Evolutionary conservation across 2,113 vertebrate genomes (phyloP).

Genomic region (Phycodurus eques): DNA sequence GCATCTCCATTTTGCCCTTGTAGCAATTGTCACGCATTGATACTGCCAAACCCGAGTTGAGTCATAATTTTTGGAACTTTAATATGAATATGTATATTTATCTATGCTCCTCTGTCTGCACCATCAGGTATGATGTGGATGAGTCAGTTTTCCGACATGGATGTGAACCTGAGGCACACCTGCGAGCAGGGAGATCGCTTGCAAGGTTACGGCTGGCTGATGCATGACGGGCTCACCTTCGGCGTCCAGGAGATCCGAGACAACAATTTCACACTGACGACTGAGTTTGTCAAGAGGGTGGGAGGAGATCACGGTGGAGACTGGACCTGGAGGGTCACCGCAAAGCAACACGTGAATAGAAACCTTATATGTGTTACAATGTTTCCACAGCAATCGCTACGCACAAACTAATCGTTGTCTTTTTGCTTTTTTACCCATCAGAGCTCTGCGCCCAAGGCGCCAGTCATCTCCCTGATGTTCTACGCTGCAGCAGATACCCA

Average conservation of each 20-base stretch:
- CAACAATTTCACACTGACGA: constrained; percentile 77
- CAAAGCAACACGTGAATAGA: constrained; percentile 76
- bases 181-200: constrained; percentile 86
- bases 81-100: background rate
- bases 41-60: too few species aligned
- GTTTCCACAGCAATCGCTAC: constrained; percentile 3
- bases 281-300: constrained; percentile 85
- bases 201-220: constrained; percentile 85
- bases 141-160: constrained; percentile 76
- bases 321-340: constrained; percentile 93
- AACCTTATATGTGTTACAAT: background rate
- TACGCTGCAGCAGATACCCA: constrained; percentile 88
- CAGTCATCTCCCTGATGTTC: constrained; percentile 88
- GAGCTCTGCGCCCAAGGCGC: constrained; percentile 59
- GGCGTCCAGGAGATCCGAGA: constrained; percentile 88
- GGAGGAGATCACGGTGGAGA: constrained; percentile 90
- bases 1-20: too few species aligned
- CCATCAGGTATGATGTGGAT: constrained; percentile 91
- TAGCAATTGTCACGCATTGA: too few species aligned
- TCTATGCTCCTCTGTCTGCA: background rate
- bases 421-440: constrained; percentile 26
- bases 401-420: background rate
- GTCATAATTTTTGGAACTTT: too few species aligned
- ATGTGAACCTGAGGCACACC: constrained; percentile 81
- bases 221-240: constrained; percentile 87